Evolutionary conservation across 2,113 vertebrate genomes (phyloP).

Genomic region (Oryzias curvinotus): DNA sequence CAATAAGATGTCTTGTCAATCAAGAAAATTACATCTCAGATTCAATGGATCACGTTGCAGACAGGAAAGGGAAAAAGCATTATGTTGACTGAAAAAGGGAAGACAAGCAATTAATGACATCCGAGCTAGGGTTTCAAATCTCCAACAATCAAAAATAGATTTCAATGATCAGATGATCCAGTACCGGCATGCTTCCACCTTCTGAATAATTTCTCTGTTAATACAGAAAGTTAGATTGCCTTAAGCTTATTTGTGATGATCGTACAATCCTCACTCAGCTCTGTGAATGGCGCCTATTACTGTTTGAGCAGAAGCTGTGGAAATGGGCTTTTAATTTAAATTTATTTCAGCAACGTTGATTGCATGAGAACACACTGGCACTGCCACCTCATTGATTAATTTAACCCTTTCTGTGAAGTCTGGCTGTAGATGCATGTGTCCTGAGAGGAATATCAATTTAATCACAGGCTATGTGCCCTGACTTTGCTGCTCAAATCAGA

Average conservation of each 20-base stretch:
- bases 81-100: constrained; percentile 69
- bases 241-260: constrained; percentile 70
- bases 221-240: constrained; percentile 58
- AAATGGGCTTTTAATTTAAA: constrained; percentile 72
- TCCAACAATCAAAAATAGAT: constrained; percentile 68
- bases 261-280: constrained; percentile 56
- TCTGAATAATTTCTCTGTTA: constrained; percentile 43
- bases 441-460: constrained; percentile 45
- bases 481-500: constrained; percentile 45
- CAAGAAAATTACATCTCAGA: constrained; percentile 64
- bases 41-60: constrained; percentile 52
- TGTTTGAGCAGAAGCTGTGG: constrained; percentile 48
- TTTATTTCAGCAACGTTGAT: constrained; percentile 67
- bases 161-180: constrained; percentile 57
- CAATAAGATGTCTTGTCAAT: constrained; percentile 62
- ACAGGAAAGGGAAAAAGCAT: constrained; percentile 46
- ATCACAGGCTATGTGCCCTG: constrained; percentile 39
- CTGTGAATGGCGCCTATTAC: constrained; percentile 65
- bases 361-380: constrained; percentile 62
- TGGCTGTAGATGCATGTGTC: constrained; percentile 34
- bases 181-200: constrained; percentile 40
- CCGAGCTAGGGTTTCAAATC: constrained; percentile 62
- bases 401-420: constrained; percentile 61
- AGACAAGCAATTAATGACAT: constrained; percentile 68
- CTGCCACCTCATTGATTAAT: constrained; percentile 67